Evolutionary conservation across 2,888 invertebrate genomes (phyloP), one percentile per base, ranked within the genome.

Genomic region (Arctia plantaginis): DNA sequence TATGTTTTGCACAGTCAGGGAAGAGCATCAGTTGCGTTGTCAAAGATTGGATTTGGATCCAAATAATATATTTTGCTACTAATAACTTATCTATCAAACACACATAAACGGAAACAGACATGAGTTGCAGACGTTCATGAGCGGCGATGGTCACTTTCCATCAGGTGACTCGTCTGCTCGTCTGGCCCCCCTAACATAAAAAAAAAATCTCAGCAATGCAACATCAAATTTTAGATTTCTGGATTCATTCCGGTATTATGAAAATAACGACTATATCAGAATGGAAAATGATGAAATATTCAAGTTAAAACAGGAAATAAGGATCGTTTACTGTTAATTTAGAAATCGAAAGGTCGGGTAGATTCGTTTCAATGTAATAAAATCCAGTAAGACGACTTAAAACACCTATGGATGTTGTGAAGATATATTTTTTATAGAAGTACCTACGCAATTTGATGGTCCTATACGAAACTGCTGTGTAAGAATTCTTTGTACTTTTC

Each of bases 321-420:
- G 69, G 68, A 62, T 62, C 77, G 71, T 81, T 85, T 79, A 78
- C 77, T 74, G 73, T 78, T 75, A 81, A 83, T 80, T 79, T 77
- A 78, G 77, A 76, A 82, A 78, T 78, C 77, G 74, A 64, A 81
- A 77, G 75, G 76, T 78, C 77, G 72, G 74, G 75, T 74, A 71
- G 73, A 78, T 69, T 72, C 80, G 72, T 82, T 84, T 77, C 76
- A 66, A 74, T 69, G 74, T 70, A 82, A 84, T 80, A 82, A 82
- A 83, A 82, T 79, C 44, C 66, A 59, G 73, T 83, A 74, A 74
- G 75, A 76, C 73, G 75, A 76, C 68, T 76, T 78, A 71, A 77
- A 80, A 79, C 73, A 44, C 75, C 80, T 80, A 78, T 76, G 35
- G 73, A 77, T 66, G 69, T 66, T 69, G 74, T 76, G 72, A 68